Base-by-base conservation (phyloP, 2,797 vertebrate genomes). In the Cryptoblepharus egeriae region DNA sequence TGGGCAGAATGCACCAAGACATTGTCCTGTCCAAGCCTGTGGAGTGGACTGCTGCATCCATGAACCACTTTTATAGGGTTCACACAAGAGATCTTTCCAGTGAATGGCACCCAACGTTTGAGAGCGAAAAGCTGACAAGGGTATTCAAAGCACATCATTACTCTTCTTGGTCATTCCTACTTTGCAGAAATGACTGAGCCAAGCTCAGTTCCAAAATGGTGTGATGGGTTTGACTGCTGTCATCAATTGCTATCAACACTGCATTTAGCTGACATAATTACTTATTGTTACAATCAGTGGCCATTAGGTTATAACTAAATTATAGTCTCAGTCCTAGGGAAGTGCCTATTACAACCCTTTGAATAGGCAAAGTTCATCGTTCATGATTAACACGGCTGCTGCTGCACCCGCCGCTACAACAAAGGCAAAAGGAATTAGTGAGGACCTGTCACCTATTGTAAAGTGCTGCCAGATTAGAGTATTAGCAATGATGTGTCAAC, bases 191-290 rank as follows among this genome's bases (percentile, higher is more conserved):
- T 88, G 92, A 88, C 83, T 88, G 83, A 85, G 92, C 88, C 85
- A 89, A 90, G 85, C 91, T 90, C 82, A 82, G 52, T 89, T 94
- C 87, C 88, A 92, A 94, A 92, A 93, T 86, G 88, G 91, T 90
- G 87, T 89, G 79, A 79, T 89, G 90, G 85, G 85, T 93, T 90
- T 93, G 81, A 37, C 85, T 79, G 89, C 90, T 90, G 89, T 92
- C 93, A 92, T 95, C 91, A 88, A 73, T 87, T 91, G 92, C 91
- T 92, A 92, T 93, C 91, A 91, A 93, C 90, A 88, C 87, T 93
- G 91, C 91, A 92, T 95, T 94, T 95, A 94, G 90, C 89, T 93
- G 93, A 93, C 91, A 94, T 94, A 91, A 93, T 95, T 94, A 92
- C 90, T 92, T 92, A 93, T 91, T 92, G 90, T 95, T 91, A 93